Percentiles rank a stretch among this genome's conserved stretches.
These are phyloP conservation scores for Paracanthobrama guichenoti DNA, from an alignment of 2,113 vertebrate species.

Conservation along the genomic window DNA sequence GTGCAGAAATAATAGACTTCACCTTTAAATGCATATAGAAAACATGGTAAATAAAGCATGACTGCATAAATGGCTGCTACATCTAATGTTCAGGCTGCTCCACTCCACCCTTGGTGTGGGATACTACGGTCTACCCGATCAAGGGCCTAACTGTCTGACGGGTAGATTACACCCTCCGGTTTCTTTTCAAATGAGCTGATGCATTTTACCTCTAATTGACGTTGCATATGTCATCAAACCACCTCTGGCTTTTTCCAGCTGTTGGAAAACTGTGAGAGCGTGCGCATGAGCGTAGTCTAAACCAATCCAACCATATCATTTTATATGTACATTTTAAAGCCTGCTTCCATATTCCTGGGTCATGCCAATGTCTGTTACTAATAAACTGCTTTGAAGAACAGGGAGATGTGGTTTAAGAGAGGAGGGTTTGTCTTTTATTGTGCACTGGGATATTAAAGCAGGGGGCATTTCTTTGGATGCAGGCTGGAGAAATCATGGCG, in stretches of 20 bases:
- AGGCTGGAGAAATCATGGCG: slow-evolving; percentile 17
- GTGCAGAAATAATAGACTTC: too few species aligned
- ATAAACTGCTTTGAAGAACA: slow-evolving; percentile 47
- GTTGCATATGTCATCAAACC: slow-evolving; percentile 44
- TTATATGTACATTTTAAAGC: background rate
- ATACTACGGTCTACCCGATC: slow-evolving; percentile 7
- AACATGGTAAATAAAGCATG: background rate
- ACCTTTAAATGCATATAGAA: background rate
- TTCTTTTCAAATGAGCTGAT: slow-evolving; percentile 48
- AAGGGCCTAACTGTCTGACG: slow-evolving; percentile 26
- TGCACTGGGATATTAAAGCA: slow-evolving; percentile 52
- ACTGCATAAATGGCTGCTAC: background rate
- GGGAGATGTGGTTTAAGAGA: slow-evolving; percentile 24
- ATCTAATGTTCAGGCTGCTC: background rate
- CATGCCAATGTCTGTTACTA: slow-evolving; percentile 59
- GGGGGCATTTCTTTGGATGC: slow-evolving; percentile 40
- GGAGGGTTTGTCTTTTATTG: slow-evolving; percentile 43
- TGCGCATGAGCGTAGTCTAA: background rate
- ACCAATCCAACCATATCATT: slow-evolving; percentile 4
- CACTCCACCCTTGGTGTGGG: background rate
- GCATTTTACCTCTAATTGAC: slow-evolving; percentile 61
- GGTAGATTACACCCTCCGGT: slow-evolving; percentile 59
- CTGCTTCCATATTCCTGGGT: slow-evolving; percentile 50
- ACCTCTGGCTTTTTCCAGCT: slow-evolving; percentile 3
- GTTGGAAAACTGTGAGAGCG: background rate